Conservation (phyloP, 2,888 invertebrate species). For the Eupithecia vulgata region DNA sequence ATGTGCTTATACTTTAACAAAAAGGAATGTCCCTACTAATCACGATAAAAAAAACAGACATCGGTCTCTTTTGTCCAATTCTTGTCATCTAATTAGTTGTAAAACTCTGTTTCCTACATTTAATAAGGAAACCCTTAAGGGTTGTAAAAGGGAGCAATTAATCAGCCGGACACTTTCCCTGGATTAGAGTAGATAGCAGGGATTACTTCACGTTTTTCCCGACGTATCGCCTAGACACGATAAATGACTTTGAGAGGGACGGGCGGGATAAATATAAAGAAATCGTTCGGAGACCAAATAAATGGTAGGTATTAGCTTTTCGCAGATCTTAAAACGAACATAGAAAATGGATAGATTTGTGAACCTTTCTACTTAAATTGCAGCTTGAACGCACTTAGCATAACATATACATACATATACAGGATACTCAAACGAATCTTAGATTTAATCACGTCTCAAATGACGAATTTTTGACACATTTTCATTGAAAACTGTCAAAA, state of each 20-base stretch:
- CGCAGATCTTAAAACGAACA: not conserved
- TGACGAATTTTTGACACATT: too few species aligned
- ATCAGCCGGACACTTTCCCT: slow-evolving; percentile 64
- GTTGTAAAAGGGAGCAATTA: slow-evolving; percentile 55
- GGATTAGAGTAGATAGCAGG: slow-evolving; percentile 66
- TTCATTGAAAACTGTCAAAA: too few species aligned
- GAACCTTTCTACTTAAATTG: not conserved
- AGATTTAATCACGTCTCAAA: too few species aligned
- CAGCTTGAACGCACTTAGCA: not conserved
- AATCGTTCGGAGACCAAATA: slow-evolving; percentile 7
- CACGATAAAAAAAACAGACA: slow-evolving; percentile 3
- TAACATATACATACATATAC: too few species aligned
- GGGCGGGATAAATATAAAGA: slow-evolving; percentile 21
- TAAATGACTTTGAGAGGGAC: slow-evolving; percentile 49
- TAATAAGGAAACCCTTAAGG: slow-evolving; percentile 42
- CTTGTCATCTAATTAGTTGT: slow-evolving; percentile 30
- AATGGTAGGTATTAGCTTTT: slow-evolving; percentile 8
- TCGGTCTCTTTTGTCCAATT: slow-evolving; percentile 12
- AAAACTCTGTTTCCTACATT: slow-evolving; percentile 36
- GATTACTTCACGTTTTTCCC: slow-evolving; percentile 61
- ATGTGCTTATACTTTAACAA: not conserved
- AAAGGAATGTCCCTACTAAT: not conserved
- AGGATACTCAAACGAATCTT: too few species aligned
- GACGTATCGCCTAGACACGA: slow-evolving; percentile 51
- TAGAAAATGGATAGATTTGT: not conserved